Evolutionary conservation across 1,140 invertebrate species (phyloP).

Genomic region (Chionoecetes opilio): DNA sequence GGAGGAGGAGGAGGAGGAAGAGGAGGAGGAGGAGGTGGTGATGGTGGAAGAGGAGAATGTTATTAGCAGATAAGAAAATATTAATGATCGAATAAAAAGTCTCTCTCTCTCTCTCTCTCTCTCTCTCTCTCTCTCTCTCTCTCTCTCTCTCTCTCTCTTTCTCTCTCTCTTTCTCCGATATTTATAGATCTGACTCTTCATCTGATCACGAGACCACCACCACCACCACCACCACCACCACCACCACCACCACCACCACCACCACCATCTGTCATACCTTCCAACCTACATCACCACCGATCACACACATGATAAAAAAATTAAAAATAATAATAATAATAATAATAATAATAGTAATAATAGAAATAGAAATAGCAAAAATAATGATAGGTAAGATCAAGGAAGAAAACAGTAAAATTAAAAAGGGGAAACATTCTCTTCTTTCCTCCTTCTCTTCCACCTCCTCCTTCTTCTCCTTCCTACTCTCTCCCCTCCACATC

Average conservation of each 20-base stretch:
- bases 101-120: not conserved
- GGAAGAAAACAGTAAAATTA: no score
- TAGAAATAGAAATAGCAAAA: not conserved
- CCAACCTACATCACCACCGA: no score
- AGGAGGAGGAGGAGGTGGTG: no score
- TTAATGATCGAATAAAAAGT: not conserved
- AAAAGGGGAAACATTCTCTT: no score
- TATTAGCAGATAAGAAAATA: no score
- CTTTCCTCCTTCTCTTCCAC: no score
- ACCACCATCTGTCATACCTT: not conserved
- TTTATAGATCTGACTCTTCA: not conserved
- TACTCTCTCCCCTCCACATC: no score
- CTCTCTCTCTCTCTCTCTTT: slow-evolving; percentile 18
- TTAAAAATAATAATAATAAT: not conserved
- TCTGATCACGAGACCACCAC: not conserved
- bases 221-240: not conserved
- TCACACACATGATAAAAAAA: no score
- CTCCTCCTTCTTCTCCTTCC: no score
- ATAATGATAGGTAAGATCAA: no score
- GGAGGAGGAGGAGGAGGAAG: no score
- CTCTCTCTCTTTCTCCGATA: not conserved
- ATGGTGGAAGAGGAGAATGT: no score
- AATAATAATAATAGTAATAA: not conserved
- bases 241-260: not conserved
- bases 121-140: slow-evolving; percentile 27